Percentiles rank a stretch among this genome's conserved stretches.
Conservation (phyloP, 2,797 vertebrate genomes). For the Enteromius mattozi region DNA sequence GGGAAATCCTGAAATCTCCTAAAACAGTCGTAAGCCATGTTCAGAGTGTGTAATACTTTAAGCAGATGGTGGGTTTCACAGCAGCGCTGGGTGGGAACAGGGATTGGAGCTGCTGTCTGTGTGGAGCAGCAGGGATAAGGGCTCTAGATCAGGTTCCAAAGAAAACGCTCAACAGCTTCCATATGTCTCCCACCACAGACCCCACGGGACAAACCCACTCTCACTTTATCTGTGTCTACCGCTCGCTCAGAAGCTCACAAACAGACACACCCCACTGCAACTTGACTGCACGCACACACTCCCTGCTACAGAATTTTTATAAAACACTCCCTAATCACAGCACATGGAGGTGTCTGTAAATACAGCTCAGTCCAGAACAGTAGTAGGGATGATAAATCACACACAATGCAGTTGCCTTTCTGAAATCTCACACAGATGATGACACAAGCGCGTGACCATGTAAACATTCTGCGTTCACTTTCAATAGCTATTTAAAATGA, state of each 20-base stretch:
- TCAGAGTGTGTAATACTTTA: slow-evolving; percentile 25
- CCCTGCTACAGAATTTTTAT: slow-evolving; percentile 44
- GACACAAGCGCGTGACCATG: not conserved
- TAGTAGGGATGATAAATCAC: slow-evolving; percentile 25
- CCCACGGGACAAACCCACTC: slow-evolving; percentile 45
- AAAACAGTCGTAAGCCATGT: slow-evolving; percentile 3
- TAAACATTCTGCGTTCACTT: slow-evolving; percentile 15
- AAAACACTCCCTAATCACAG: slow-evolving; percentile 44
- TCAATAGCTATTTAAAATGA: not conserved
- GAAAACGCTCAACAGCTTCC: slow-evolving; percentile 63
- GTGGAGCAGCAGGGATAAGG: slow-evolving; percentile 43
- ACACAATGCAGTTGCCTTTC: not conserved
- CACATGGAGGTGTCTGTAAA: slow-evolving; percentile 37
- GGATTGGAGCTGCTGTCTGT: slow-evolving; percentile 40
- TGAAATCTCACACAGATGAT: slow-evolving; percentile 13
- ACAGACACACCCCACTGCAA: slow-evolving; percentile 11
- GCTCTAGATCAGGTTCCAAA: slow-evolving; percentile 58
- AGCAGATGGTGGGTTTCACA: slow-evolving; percentile 39
- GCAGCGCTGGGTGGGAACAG: slow-evolving; percentile 38
- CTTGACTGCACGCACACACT: slow-evolving; percentile 18
- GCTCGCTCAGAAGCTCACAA: slow-evolving; percentile 36
- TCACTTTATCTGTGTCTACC: slow-evolving; percentile 44
- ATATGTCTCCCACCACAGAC: slow-evolving; percentile 56
- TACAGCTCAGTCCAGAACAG: slow-evolving; percentile 24
- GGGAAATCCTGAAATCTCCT: not conserved